Conservation (phyloP, 2,113 vertebrate species). For the Ptilonorhynchus violaceus region DNA sequence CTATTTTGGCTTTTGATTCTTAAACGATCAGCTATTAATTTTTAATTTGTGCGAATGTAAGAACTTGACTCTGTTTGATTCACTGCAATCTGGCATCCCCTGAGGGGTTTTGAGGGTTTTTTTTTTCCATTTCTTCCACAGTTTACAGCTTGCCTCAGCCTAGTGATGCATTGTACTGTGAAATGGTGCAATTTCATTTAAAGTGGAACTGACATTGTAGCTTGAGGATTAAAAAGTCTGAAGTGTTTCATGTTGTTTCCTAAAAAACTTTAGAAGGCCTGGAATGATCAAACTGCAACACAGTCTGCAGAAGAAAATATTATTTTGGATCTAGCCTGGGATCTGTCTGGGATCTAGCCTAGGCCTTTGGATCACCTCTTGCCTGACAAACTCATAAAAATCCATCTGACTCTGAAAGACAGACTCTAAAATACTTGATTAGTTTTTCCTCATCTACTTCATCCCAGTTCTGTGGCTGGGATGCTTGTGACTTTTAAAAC, state of each 20-base stretch:
- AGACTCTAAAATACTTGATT: background rate
- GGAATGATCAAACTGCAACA: background rate
- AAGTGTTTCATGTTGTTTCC: background rate
- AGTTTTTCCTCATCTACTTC: background rate
- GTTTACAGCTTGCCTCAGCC: background rate
- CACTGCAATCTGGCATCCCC: background rate
- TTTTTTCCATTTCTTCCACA: background rate
- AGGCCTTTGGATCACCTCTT: background rate
- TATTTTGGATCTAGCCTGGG: background rate
- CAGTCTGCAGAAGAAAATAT: background rate
- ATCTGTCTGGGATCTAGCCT: background rate
- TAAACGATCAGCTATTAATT: background rate
- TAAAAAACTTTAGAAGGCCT: background rate
- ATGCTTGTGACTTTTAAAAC: background rate
- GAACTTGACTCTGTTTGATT: background rate
- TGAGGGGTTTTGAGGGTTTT: background rate
- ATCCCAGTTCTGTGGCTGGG: background rate
- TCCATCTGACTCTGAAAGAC: background rate
- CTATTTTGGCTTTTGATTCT: background rate
- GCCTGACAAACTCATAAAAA: background rate
- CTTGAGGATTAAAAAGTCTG: background rate
- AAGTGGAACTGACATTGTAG: background rate
- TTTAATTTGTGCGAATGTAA: background rate
- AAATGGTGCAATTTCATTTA: background rate
- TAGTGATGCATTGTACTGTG: background rate